A percentile compares a stretch with the other conserved stretches of the same genome.
phyloP scores from a whole-genome alignment of 2,797 vertebrate genomes.

The Linurgus olivaceus region DNA sequence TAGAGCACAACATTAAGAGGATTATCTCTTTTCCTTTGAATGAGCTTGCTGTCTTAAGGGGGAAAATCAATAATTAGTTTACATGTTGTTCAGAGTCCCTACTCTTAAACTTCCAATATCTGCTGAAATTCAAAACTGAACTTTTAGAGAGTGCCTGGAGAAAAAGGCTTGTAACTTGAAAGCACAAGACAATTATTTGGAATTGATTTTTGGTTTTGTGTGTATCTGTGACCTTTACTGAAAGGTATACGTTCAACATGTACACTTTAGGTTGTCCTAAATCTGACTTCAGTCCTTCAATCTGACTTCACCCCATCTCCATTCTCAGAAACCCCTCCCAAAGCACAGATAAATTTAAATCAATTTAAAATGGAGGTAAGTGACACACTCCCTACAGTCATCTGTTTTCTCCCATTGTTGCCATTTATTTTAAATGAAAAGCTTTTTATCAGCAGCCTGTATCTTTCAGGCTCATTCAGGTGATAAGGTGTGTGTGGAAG shows the following conservation, averaged over 20 bases:
- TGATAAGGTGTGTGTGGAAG: not conserved
- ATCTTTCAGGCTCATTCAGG: not conserved
- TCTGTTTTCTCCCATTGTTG: not conserved
- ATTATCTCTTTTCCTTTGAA: constrained; percentile 65
- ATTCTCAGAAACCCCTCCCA: not conserved
- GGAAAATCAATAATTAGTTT: constrained; percentile 65
- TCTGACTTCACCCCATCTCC: not conserved
- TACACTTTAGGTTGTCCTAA: rapidly evolving
- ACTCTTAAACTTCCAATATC: not conserved
- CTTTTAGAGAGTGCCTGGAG: not conserved
- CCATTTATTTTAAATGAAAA: not conserved
- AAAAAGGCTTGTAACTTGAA: not conserved
- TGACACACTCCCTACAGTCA: not conserved
- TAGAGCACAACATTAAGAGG: constrained; percentile 64
- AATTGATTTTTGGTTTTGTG: not conserved
- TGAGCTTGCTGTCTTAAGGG: constrained; percentile 46
- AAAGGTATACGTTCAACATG: rapidly evolving
- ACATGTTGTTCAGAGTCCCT: not conserved
- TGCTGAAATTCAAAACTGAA: constrained; percentile 29
- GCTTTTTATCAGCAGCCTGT: not conserved
- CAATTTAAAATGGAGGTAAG: not conserved
- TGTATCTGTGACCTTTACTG: not conserved
- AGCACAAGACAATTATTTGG: not conserved
- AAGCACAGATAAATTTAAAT: not conserved
- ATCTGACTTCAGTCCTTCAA: not conserved